A percentile compares a stretch with the other conserved stretches of the same genome.
These are phyloP conservation scores for Echinops telfairi DNA, from an alignment of 2,113 vertebrate species.

Conservation along the genomic window DNA sequence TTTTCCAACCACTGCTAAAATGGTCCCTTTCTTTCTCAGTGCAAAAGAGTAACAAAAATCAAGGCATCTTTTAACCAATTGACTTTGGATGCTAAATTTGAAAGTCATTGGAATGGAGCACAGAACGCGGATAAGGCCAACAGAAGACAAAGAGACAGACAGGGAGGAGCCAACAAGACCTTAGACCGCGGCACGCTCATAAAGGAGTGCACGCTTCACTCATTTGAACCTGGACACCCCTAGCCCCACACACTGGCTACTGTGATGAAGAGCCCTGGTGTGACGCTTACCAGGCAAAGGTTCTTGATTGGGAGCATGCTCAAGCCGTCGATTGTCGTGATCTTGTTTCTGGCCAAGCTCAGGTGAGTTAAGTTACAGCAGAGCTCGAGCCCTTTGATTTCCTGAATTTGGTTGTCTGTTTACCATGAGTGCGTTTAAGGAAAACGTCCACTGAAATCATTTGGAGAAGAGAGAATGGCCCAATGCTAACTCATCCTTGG, in stretches of 20 bases:
- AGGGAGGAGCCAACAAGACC: background rate
- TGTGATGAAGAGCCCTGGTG: conserved; percentile 5
- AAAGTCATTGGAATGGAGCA: conserved; percentile 25
- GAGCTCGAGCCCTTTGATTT: conserved; percentile 91
- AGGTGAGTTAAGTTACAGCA: conserved; percentile 91
- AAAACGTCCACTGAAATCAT: conserved; percentile 62
- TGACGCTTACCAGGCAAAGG: conserved; percentile 90
- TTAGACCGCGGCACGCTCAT: conserved; percentile 12
- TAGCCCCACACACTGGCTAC: background rate
- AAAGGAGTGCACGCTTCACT: background rate
- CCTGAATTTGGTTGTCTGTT: conserved; percentile 91
- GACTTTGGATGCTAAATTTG: conserved; percentile 32
- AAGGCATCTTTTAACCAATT: conserved; percentile 2
- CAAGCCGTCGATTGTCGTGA: conserved; percentile 87
- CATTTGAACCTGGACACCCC: background rate
- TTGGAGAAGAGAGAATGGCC: conserved; percentile 16
- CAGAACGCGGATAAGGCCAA: background rate
- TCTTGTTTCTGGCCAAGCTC: conserved; percentile 92
- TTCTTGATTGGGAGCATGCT: conserved; percentile 88
- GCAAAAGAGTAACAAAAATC: background rate
- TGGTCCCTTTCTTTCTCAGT: conserved; percentile 19
- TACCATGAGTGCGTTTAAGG: conserved; percentile 82
- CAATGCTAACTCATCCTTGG: background rate
- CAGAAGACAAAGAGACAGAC: background rate
- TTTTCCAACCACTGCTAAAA: background rate